These are phyloP conservation scores for Margarornis squamiger DNA, from an alignment of 2,797 vertebrate genomes.

Conservation along the genomic window DNA sequence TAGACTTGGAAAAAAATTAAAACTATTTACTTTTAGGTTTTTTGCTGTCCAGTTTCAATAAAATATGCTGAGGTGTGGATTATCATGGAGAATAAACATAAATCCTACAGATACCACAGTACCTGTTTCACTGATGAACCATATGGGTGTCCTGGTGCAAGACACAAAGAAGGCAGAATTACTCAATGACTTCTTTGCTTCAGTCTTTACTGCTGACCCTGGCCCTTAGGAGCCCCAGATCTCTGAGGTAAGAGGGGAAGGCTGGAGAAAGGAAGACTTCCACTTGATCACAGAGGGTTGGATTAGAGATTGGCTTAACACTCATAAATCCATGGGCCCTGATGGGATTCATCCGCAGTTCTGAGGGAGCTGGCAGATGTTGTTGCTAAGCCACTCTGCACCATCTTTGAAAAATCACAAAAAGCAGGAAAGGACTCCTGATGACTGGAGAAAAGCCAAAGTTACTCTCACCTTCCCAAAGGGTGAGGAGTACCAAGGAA, in stretches of 20 bases:
- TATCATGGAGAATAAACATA: not conserved
- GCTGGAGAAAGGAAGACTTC: not conserved
- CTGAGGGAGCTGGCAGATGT: no score
- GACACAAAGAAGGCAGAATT: not conserved
- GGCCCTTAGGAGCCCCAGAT: no score
- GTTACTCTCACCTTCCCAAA: not conserved
- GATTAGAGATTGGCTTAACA: not conserved
- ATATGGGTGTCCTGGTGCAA: not conserved
- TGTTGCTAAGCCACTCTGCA: not conserved
- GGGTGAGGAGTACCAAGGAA: rapidly evolving
- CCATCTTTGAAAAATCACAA: not conserved
- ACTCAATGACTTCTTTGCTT: not conserved
- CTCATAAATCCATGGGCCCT: not conserved
- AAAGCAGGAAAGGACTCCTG: not conserved
- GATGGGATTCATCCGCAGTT: not conserved
- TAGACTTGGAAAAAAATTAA: not conserved
- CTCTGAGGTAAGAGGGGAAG: not conserved
- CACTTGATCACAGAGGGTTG: rapidly evolving
- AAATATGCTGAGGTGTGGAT: not conserved
- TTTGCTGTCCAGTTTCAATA: not conserved
- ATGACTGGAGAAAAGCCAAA: not conserved
- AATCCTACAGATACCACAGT: not conserved
- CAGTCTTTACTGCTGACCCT: not conserved
- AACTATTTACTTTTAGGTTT: not conserved
- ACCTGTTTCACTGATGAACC: not conserved